phyloP scores from a whole-genome alignment of 1,140 invertebrate genomes.

The Microplitis mediator region DNA sequence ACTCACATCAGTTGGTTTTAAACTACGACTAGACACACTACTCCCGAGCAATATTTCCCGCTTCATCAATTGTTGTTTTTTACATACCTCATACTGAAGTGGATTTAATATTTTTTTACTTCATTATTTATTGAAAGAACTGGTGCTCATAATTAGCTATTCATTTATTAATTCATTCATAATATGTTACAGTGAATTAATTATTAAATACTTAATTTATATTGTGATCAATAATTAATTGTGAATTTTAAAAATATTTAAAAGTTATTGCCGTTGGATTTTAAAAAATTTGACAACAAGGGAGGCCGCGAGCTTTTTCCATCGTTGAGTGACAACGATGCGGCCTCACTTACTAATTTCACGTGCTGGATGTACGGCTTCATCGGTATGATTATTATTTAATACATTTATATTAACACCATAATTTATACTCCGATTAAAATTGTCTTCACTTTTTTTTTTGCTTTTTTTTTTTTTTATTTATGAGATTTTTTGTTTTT shows the following conservation, averaged over 20 bases:
- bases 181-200: too few species aligned
- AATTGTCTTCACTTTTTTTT: not conserved
- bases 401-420: not conserved
- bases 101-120: too few species aligned
- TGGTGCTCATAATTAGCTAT: too few species aligned
- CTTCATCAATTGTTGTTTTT: not conserved
- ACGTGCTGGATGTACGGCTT: constrained; percentile 47
- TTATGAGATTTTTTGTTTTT: not conserved
- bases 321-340: constrained; percentile 14
- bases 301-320: not conserved
- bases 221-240: constrained; percentile 2
- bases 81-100: too few species aligned
- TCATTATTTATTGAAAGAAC: too few species aligned
- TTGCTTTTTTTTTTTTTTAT: not conserved
- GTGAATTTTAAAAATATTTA: not conserved
- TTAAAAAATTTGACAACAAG: not conserved
- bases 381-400: constrained; percentile 42
- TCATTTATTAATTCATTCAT: not conserved
- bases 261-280: not conserved
- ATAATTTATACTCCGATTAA: too few species aligned
- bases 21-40: too few species aligned
- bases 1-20: too few species aligned
- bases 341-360: constrained; percentile 11
- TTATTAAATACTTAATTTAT: not conserved
- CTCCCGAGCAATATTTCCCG: constrained; percentile 18